Evolutionary conservation across 2,888 invertebrate genomes (phyloP), one percentile per base, ranked within the genome.

Genomic region (Strigamia transsilvanica): DNA sequence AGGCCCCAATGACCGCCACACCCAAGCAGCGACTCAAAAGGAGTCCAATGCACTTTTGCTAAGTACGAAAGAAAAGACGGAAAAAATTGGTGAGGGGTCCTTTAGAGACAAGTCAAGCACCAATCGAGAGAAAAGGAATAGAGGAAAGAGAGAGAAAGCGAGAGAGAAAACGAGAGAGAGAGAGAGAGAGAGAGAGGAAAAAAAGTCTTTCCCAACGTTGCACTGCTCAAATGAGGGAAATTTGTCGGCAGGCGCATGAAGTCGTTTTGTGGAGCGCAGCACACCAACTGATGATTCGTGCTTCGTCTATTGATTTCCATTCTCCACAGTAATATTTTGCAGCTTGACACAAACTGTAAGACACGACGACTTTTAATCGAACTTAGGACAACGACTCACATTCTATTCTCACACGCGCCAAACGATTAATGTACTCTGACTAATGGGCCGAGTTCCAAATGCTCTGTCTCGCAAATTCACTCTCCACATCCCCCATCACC

Each of bases 1-100:
- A 73, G 73, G 73, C 73, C 73, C 73, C 73, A 73, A 73, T 73
- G 73, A 73, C 73, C 73, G 73, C 73, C 73, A 73, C 73, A 73
- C 73, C 73, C 73, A 23, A 73, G 73, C 73, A 73, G 32, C 73
- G 73, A 27, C 73, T 73, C 73, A 32, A 73, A 73, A 73, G 15
- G 73, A 23, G 73, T n/a, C 73, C 73, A 73, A 73, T 73, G 73
- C 73, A 73, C 73, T 73, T 73, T 73, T 73, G 73, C 73, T 73
- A 73, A 73, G 73, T 73, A 73, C 73, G 73, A 27, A 73, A 27
- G 23, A 27, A 38, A 38, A 38, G 56, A 56, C 6, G 18, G 32
- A 73, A 73, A 73, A 66, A 73, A 27, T 7, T 23, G 32, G 27
- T 23, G 13, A 27, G 73, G 73, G 73, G 27, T 73, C 73, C 27